A percentile compares a stretch with the other conserved stretches of the same genome.
These are phyloP conservation scores for Pristiophorus japonicus DNA, from an alignment of 2,113 vertebrate genomes.

Conservation along the genomic window DNA sequence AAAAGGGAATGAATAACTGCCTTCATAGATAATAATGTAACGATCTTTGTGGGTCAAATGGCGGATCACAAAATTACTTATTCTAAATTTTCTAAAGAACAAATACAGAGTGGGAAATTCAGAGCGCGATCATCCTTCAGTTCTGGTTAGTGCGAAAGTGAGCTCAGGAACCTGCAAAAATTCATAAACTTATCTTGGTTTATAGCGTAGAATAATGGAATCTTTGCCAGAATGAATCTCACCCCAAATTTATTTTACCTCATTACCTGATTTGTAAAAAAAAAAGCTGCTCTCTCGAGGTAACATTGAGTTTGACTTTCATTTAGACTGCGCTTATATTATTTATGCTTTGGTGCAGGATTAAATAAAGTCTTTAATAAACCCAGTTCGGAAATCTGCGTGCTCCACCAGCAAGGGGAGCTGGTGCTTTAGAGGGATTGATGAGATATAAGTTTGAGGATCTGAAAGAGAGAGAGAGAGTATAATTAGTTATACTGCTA, in stretches of 20 bases:
- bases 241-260: not conserved
- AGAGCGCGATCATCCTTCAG: not conserved
- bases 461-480: not conserved
- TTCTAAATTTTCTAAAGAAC: not conserved
- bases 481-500: not conserved
- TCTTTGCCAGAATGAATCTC: not conserved
- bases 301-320: not conserved
- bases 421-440: slow-evolving; percentile 24
- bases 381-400: not conserved
- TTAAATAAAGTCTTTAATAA: not conserved
- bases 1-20: not conserved
- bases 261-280: not conserved
- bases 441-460: not conserved
- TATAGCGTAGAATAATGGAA: not conserved
- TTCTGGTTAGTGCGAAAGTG: not conserved
- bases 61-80: not conserved
- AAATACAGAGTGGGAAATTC: not conserved
- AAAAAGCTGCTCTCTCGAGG: not conserved
- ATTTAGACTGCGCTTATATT: not conserved
- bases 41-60: not conserved
- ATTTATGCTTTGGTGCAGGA: slow-evolving; percentile 20
- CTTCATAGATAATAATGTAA: not conserved
- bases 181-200: not conserved
- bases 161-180: not conserved
- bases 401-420: not conserved